phyloP scores from a whole-genome alignment of 2,888 invertebrate genomes.

The Parascotia fuliginaria region DNA sequence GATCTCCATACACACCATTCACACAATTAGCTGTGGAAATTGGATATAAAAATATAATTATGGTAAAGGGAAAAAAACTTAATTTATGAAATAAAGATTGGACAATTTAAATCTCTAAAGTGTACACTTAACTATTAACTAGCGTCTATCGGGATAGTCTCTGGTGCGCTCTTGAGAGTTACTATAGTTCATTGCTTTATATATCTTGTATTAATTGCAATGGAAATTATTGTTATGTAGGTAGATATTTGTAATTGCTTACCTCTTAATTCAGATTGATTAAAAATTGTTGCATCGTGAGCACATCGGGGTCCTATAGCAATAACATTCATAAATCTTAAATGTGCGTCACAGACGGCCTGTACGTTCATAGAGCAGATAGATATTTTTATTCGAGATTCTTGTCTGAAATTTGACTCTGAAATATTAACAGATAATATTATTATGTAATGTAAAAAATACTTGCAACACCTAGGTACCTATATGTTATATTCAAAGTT shows the following conservation, averaged over 20 bases:
- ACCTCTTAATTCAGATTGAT: constrained; percentile 5
- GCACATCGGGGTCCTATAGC: constrained; percentile 18
- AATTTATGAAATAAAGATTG: too few species aligned
- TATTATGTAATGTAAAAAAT: background rate
- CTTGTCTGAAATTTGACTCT: constrained; percentile 1
- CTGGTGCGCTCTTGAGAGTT: too few species aligned
- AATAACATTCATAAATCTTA: constrained; percentile 15
- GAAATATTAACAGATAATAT: background rate
- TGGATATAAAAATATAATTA: background rate
- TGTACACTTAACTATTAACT: too few species aligned
- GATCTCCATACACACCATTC: background rate
- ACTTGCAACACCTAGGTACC: too few species aligned
- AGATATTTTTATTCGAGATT: constrained; percentile 6
- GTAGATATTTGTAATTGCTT: background rate
- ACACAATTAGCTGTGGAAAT: background rate
- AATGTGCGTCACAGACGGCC: constrained; percentile 15
- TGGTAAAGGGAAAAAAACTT: too few species aligned
- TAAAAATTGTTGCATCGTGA: constrained; percentile 20
- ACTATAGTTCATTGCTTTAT: too few species aligned
- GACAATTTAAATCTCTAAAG: too few species aligned
- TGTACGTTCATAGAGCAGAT: constrained; percentile 18
- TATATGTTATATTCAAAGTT: too few species aligned
- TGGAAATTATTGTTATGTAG: background rate
- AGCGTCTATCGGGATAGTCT: too few species aligned
- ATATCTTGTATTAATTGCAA: too few species aligned